Evolutionary conservation across 1,140 invertebrate genomes (phyloP).

Genomic region (Bombus terrestris): DNA sequence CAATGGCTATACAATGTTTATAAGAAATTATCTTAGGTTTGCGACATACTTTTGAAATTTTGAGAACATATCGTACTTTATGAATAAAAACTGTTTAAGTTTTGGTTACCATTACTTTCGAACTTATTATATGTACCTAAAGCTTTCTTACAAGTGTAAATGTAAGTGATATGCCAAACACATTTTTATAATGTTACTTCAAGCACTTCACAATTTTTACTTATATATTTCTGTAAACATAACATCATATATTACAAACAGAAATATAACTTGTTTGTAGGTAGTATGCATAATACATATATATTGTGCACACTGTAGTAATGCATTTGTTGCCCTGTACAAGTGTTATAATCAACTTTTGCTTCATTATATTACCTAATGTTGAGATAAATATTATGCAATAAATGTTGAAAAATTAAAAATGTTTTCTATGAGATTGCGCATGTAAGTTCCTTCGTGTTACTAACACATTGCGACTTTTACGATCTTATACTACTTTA

Average conservation of each 20-base stretch:
- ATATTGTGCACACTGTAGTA: background rate
- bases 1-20: background rate
- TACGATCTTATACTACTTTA: background rate
- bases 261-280: conserved; percentile 17
- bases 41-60: background rate
- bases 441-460: background rate
- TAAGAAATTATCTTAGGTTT: conserved; percentile 12
- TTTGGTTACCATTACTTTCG: conserved; percentile 36
- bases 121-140: conserved; percentile 6
- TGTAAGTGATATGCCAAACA: conserved; percentile 42
- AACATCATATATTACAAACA: conserved; percentile 16
- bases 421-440: background rate
- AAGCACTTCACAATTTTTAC: conserved; percentile 36
- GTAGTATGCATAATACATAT: conserved; percentile 3
- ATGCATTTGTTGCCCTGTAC: conserved; percentile 18
- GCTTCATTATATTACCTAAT: conserved; percentile 19
- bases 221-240: conserved; percentile 8
- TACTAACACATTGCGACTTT: background rate
- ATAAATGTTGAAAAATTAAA: background rate
- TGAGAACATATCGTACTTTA: too few relatives aligned
- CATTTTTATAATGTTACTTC: conserved; percentile 36
- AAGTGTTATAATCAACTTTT: conserved; percentile 14
- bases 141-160: conserved; percentile 37
- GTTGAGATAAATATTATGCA: background rate
- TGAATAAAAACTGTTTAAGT: background rate